phyloP scores from a whole-genome alignment of 2,888 invertebrate genomes.

The Epistrophella euchroma region DNA sequence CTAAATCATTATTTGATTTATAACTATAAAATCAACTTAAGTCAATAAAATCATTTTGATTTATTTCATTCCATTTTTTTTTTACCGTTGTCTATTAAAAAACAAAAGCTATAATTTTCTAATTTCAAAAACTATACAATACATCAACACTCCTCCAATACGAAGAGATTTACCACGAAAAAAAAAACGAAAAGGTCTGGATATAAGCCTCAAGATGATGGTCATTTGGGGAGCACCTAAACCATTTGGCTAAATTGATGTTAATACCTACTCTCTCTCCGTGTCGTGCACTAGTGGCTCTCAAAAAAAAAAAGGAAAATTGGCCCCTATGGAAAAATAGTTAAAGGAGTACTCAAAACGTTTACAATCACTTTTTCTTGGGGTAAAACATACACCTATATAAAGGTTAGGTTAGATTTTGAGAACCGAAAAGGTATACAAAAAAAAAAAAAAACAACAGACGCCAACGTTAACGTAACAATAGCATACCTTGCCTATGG shows the following conservation, averaged over 20 bases:
- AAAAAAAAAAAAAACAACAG: neutral
- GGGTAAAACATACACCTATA: neutral
- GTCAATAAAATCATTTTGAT: conserved; percentile 34
- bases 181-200: conserved; percentile 16
- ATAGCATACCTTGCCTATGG: neutral
- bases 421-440: neutral
- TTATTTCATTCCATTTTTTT: conserved; percentile 36
- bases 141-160: conserved; percentile 40
- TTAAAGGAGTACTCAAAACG: conserved; percentile 20
- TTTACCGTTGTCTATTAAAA: conserved; percentile 24
- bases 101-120: conserved; percentile 32
- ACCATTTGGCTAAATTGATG: conserved; percentile 61
- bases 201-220: conserved; percentile 61
- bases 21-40: conserved; percentile 14
- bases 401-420: neutral
- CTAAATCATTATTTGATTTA: conserved; percentile 30
- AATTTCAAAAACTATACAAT: conserved; percentile 37
- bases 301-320: neutral
- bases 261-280: conserved; percentile 51
- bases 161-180: conserved; percentile 16
- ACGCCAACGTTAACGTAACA: conserved; percentile 30
- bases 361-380: conserved; percentile 53
- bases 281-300: conserved; percentile 42
- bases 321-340: conserved; percentile 29
- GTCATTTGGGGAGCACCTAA: conserved; percentile 57